phyloP scores from a whole-genome alignment of 1,140 invertebrate genomes.

The Drosophila tsacasi region DNA sequence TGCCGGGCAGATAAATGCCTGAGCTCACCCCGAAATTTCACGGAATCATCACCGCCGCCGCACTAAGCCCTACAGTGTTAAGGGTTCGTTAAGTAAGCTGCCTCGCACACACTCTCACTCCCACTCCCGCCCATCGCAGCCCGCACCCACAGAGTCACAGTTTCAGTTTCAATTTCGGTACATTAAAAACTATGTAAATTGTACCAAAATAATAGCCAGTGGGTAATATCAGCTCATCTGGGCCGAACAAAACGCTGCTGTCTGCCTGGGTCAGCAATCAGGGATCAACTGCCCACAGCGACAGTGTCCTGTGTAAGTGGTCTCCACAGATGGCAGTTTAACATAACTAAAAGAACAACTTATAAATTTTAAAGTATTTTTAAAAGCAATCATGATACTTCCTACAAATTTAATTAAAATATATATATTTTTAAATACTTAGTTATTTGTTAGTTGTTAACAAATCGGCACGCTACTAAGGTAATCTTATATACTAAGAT shows the following conservation, averaged over 20 bases:
- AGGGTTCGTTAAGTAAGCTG: slow-evolving; percentile 74
- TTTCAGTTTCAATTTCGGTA: slow-evolving; percentile 63
- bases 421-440: too few species aligned
- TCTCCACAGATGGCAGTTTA: not conserved
- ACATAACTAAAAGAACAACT: too few species aligned
- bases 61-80: slow-evolving; percentile 52
- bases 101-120: slow-evolving; percentile 30
- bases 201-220: slow-evolving; percentile 22
- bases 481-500: too few species aligned
- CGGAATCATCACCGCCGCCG: slow-evolving; percentile 22
- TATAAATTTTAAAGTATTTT: not conserved
- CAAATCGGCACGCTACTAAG: too few species aligned
- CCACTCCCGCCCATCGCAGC: not conserved
- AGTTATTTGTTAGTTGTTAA: too few species aligned
- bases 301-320: not conserved
- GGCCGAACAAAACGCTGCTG: slow-evolving; percentile 22
- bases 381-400: too few species aligned
- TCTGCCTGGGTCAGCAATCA: slow-evolving; percentile 35
- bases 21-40: slow-evolving; percentile 21
- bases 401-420: accelerated
- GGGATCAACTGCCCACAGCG: slow-evolving; percentile 39
- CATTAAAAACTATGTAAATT: slow-evolving; percentile 56
- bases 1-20: slow-evolving; percentile 64
- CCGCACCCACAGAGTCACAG: slow-evolving; percentile 25
- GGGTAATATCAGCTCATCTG: slow-evolving; percentile 42